These are phyloP conservation scores for Petrocephalus sullivani DNA, from an alignment of 2,797 vertebrate genomes.

Conservation along the genomic window DNA sequence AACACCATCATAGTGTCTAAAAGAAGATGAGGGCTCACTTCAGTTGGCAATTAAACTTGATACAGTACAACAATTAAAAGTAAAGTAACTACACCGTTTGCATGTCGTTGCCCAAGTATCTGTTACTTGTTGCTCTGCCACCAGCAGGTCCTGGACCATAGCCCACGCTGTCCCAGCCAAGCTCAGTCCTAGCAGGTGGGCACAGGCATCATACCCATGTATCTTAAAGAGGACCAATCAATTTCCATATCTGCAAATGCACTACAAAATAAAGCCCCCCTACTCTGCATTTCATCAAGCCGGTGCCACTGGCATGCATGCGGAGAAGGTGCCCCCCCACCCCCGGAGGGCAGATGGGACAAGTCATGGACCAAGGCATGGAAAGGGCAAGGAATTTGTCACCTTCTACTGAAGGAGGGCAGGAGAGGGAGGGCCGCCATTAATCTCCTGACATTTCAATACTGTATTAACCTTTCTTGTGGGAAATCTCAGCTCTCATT, in stretches of 20 bases:
- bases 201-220: constrained; percentile 37
- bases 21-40: background rate
- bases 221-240: constrained; percentile 77
- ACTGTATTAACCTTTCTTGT: constrained; percentile 77
- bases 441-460: constrained; percentile 79
- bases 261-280: constrained; percentile 30
- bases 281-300: background rate
- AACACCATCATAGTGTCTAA: constrained; percentile 50
- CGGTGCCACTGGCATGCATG: background rate
- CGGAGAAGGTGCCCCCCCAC: background rate
- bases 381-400: constrained; percentile 76
- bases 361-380: constrained; percentile 31
- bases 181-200: constrained; percentile 45
- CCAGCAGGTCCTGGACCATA: background rate
- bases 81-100: background rate
- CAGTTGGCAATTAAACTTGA: background rate
- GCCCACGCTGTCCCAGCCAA: background rate
- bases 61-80: background rate
- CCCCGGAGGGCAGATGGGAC: constrained; percentile 18
- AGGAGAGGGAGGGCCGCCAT: constrained; percentile 63
- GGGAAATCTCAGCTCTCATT: constrained; percentile 65
- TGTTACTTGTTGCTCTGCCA: background rate
- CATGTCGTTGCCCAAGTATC: background rate
- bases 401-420: constrained; percentile 54
- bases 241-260: constrained; percentile 65